Conservation (phyloP, 1,140 invertebrate genomes). For the Aplysia californica region DNA sequence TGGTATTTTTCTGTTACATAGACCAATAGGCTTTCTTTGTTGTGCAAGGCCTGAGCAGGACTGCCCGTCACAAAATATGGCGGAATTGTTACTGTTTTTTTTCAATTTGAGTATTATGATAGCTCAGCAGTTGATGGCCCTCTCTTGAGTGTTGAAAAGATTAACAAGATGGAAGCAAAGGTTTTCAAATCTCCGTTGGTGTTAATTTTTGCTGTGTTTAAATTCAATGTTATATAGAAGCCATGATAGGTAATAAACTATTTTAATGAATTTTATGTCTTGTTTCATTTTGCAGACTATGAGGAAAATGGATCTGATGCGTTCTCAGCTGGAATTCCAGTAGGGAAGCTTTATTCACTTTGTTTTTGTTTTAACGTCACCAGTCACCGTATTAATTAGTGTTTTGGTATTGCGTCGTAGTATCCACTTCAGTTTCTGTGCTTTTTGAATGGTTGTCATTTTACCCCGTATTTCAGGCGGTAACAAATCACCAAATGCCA, state of each 20-base stretch:
- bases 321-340: slow-evolving; percentile 55
- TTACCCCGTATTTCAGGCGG: too few species aligned
- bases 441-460: too few species aligned
- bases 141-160: background rate
- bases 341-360: slow-evolving; percentile 31
- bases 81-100: too few species aligned
- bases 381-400: background rate
- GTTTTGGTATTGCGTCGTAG: slow-evolving; percentile 9
- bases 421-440: too few species aligned
- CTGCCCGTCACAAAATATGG: too few species aligned
- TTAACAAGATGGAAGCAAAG: background rate
- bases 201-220: too few species aligned
- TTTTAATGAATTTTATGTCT: background rate
- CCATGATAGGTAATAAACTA: background rate
- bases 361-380: background rate
- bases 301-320: slow-evolving; percentile 52
- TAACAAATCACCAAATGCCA: too few species aligned
- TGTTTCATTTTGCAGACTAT: slow-evolving; percentile 46
- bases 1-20: background rate
- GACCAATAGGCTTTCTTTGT: background rate
- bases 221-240: slow-evolving; percentile 3
- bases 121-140: background rate
- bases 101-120: background rate
- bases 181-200: background rate
- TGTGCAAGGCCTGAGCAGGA: too few species aligned